Conservation (phyloP, 2,888 invertebrate species). For the Cryptosula pallasiana region DNA sequence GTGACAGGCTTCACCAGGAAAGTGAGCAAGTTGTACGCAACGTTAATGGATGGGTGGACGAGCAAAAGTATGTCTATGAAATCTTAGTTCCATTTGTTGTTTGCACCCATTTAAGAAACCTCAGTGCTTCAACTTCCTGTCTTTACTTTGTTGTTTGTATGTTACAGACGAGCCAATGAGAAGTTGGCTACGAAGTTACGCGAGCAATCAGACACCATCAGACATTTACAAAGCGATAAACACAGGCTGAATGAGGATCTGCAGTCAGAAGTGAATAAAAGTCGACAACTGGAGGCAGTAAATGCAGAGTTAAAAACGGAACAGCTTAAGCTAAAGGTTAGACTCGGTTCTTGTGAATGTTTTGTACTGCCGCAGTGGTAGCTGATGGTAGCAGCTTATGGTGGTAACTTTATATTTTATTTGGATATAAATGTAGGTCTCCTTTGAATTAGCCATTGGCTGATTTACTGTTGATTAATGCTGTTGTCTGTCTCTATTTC, state of each 20-base stretch:
- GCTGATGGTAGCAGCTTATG: too few species aligned
- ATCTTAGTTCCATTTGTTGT: not conserved
- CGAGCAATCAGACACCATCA: constrained; percentile 51
- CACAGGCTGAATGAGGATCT: not conserved
- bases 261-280: not conserved
- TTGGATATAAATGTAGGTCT: not conserved
- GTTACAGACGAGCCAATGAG: constrained; percentile 47
- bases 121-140: not conserved
- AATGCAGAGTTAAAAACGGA: constrained; percentile 16
- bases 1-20: constrained; percentile 49
- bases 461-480: constrained; percentile 26
- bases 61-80: constrained; percentile 45
- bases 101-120: not conserved
- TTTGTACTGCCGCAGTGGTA: too few species aligned
- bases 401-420: too few species aligned
- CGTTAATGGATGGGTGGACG: constrained; percentile 52
- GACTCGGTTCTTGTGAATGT: too few species aligned
- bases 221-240: constrained; percentile 46
- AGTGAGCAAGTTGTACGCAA: constrained; percentile 52
- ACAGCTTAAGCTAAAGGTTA: constrained; percentile 20
- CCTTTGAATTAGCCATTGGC: too few species aligned
- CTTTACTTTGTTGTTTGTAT: constrained; percentile 24
- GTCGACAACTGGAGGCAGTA: not conserved
- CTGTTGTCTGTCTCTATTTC: too few species aligned
- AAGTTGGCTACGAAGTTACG: constrained; percentile 50